phyloP scores from a whole-genome alignment of 2,797 vertebrate genomes.

The Scarus forsteni region DNA sequence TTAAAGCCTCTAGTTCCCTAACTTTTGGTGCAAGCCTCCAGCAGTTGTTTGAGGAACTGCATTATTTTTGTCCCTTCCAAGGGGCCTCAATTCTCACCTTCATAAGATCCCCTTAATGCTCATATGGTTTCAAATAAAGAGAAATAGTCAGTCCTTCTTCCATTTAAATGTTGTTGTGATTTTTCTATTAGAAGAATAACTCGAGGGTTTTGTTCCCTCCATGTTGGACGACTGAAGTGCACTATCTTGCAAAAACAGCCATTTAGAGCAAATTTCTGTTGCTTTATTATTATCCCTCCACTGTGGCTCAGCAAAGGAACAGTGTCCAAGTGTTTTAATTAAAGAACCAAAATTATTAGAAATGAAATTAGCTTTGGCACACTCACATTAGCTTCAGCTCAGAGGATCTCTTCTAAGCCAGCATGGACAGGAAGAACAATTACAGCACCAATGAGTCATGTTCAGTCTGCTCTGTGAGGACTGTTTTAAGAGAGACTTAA shows the following conservation, averaged over 20 bases:
- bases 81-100: too few relatives aligned
- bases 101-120: too few relatives aligned
- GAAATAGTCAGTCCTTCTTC: too few relatives aligned
- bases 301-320: neutral
- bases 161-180: neutral
- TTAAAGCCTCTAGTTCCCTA: neutral
- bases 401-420: neutral
- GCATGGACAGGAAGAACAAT: neutral
- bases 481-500: neutral
- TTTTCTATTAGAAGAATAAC: neutral
- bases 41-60: neutral
- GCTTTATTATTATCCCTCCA: neutral
- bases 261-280: too few relatives aligned
- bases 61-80: too few relatives aligned
- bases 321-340: neutral
- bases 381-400: too few relatives aligned
- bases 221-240: neutral
- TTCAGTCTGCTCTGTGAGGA: neutral
- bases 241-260: neutral
- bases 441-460: neutral
- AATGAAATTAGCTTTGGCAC: too few relatives aligned
- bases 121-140: too few relatives aligned
- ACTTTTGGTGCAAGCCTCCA: neutral
- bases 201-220: neutral
- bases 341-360: too few relatives aligned